Conservation (phyloP, 2,888 invertebrate species). For the Volucella bombylans region DNA sequence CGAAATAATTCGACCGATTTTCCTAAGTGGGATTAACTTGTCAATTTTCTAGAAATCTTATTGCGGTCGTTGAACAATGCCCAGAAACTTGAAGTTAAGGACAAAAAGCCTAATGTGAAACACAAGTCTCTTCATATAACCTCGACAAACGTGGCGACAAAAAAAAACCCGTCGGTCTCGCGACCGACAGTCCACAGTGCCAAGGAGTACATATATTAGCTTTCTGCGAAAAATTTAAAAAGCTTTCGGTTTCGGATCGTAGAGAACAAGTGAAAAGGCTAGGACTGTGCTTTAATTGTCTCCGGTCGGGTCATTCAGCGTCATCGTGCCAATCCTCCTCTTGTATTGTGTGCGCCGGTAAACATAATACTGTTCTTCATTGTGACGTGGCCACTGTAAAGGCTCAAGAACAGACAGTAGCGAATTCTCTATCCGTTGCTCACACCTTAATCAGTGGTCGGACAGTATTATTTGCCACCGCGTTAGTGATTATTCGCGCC, state of each 20-base stretch:
- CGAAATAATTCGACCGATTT: slow-evolving; percentile 7
- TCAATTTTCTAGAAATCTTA: slow-evolving; percentile 8
- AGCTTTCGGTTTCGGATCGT: background rate
- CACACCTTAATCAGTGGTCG: too few species aligned
- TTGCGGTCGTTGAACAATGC: background rate
- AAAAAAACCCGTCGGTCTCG: slow-evolving; percentile 7
- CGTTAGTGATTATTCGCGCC: too few species aligned
- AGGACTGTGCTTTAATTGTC: too few species aligned
- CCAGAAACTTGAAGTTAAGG: background rate
- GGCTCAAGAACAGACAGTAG: background rate
- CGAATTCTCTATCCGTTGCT: too few species aligned
- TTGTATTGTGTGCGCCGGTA: background rate
- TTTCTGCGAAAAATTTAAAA: slow-evolving; percentile 14
- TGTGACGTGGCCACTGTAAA: background rate
- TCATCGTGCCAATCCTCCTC: slow-evolving; percentile 1
- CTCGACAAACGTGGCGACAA: slow-evolving; percentile 7
- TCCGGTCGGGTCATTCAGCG: slow-evolving; percentile 8
- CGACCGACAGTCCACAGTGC: slow-evolving; percentile 3
- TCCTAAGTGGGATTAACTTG: slow-evolving; percentile 6
- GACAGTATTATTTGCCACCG: too few species aligned
- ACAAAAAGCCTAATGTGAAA: background rate
- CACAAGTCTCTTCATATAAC: slow-evolving; percentile 6
- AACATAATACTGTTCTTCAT: background rate
- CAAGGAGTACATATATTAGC: too few species aligned
- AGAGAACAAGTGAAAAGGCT: slow-evolving; percentile 2